Evolutionary conservation across 2,888 invertebrate species (phyloP).

Genomic region (Pantelozetes paolii): DNA sequence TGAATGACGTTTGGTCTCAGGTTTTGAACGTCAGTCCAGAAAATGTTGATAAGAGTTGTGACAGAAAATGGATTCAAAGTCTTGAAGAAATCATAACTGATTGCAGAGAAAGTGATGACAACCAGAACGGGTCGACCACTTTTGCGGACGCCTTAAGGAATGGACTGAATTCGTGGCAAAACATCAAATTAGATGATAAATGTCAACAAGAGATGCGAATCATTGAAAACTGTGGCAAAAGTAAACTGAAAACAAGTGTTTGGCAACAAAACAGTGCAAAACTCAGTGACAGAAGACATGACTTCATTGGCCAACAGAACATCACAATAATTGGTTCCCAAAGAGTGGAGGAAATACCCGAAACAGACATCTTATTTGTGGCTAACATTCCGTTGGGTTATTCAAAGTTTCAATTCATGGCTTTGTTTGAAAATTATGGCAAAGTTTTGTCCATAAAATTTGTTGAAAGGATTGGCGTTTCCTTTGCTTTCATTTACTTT

Average conservation of each 20-base stretch:
- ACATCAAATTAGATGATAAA: not conserved
- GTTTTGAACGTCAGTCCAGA: not conserved
- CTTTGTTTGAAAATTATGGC: conserved; percentile 1
- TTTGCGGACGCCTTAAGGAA: conserved; percentile 6
- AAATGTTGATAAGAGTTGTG: not conserved
- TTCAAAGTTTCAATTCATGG: not conserved
- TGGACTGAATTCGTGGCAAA: not conserved
- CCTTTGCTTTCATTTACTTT: conserved; percentile 23
- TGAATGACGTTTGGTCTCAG: not conserved
- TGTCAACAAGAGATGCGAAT: conserved; percentile 1
- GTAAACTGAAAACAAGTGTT: not conserved
- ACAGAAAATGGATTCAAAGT: not conserved
- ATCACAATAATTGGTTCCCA: conserved; percentile 24
- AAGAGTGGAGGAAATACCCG: not conserved
- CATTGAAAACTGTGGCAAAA: not conserved
- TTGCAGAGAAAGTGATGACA: not conserved
- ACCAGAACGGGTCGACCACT: not conserved
- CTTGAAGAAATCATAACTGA: not conserved
- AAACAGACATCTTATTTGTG: not conserved
- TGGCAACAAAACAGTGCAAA: not conserved
- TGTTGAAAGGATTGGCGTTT: not conserved
- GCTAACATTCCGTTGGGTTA: conserved; percentile 7
- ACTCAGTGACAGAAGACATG: not conserved
- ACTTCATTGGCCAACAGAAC: not conserved
- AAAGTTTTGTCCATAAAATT: conserved; percentile 9